A percentile compares a stretch with the other conserved stretches of the same genome.
Conservation (phyloP, 2,797 vertebrate genomes). For the Chrosomus eos region DNA sequence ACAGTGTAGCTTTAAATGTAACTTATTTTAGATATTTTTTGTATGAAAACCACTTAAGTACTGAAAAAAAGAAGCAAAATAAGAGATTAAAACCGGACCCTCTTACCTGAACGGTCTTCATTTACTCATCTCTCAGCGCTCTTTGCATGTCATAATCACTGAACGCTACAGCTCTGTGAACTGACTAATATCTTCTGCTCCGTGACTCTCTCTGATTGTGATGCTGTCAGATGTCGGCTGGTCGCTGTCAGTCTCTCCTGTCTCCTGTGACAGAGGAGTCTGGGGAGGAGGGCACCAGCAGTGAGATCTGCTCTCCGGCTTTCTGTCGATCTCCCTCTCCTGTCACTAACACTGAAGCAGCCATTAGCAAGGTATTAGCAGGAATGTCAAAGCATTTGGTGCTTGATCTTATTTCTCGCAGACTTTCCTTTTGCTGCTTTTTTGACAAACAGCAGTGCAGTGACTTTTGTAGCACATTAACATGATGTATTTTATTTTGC, state of each 20-base stretch:
- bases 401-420: not conserved
- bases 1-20: no score
- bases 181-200: slow-evolving; percentile 7
- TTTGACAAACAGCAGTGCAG: not conserved
- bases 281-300: slow-evolving; percentile 98
- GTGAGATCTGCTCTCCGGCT: slow-evolving; percentile 96
- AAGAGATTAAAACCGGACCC: not conserved
- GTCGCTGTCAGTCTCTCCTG: slow-evolving; percentile 96
- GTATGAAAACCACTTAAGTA: not conserved
- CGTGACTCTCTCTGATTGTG: slow-evolving; percentile 63
- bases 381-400: not conserved
- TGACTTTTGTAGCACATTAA: not conserved
- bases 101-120: not conserved
- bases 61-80: no score
- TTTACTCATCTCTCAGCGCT: not conserved
- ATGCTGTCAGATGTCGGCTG: slow-evolving; percentile 94
- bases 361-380: slow-evolving; percentile 91
- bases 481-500: not conserved
- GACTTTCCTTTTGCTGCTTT: not conserved
- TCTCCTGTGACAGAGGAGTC: slow-evolving; percentile 99
- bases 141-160: slow-evolving; percentile 6
- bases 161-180: not conserved
- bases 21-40: not conserved
- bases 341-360: slow-evolving; percentile 90
- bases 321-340: slow-evolving; percentile 95